Evolutionary conservation across 2,888 invertebrate species (phyloP), one percentile per base, ranked within the genome.

Genomic region (Mycalesis mineus): DNA sequence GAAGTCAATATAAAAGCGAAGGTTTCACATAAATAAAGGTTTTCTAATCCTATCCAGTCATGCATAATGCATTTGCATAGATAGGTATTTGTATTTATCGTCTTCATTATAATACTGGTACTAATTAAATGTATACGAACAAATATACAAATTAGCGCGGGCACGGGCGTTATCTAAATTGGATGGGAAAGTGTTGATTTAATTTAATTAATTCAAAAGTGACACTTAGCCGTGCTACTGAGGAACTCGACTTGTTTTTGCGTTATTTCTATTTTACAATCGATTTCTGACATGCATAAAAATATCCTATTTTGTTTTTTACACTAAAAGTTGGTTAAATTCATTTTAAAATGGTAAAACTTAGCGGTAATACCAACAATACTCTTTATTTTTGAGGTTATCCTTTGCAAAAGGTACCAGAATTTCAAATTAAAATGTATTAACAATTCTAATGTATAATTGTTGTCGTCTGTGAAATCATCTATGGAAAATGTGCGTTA

Each of bases 131-230:
- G 9, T 55, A 22, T 53, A 22, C 11, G 15, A n/a, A 47, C 45
- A 59, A 48, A 48, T 22, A 41, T 48, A 49, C 52, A 56, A 51
- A 45, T 48, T 52, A 59, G 37, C 49, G 4, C 40, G 11, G 17
- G 29, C 28, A 11, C 15, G 37, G 3, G 36, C 13, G 41, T 59
- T 59, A 60, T 60, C 59, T 56, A 52, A 52, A 60, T 55, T 33
- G 48, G 40, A 48, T 48, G 48, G 17, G 52, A 60, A 60, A 56
- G 55, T 60, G 55, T 52, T 36, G 37, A 49, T 56, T 52, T 56
- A 51, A 60, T 60, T 52, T 56, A 51, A 60, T 60, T 52, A 42
- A 39, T 56, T 49, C 48, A 48, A 2, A 17, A 39, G 22, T n/a
- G 36, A 48, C 48, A 49, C 15, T 47, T 36, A 17, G 17, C 7